Evolutionary conservation across 1,140 invertebrate species (phyloP), one percentile per base, ranked within the genome.

Genomic region (Theocolax elegans): DNA sequence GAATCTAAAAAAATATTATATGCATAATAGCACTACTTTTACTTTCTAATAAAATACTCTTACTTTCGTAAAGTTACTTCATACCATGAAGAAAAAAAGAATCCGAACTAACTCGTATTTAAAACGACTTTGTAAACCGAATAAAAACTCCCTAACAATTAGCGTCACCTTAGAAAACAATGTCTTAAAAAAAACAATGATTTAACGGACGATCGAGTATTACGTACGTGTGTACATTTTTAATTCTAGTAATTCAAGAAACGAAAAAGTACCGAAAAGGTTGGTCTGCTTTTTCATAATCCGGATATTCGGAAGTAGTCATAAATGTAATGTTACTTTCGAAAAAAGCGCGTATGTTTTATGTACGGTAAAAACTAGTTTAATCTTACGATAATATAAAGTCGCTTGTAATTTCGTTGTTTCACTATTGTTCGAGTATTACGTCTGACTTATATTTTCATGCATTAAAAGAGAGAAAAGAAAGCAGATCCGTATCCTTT

Each of bases 391-490:
- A 49, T 59, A 60, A 53, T 40, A 29, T n/a, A 46, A 29, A 19
- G 46, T 44, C 44, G 19, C 46, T 25, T 25, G 8, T n/a, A 27
- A 29, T 27, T 60, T 60, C 15, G 21, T 35, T 13, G 56, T 59
- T 67, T 58, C 42, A 53, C 58, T 63, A 54, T 69, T 68, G 66
- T 67, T 49, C 31, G 59, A 67, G 49, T 25, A 40, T 56, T 31
- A 13, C 44, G 2, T 15, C 21, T 21, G 38, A 3, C 2, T 35
- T 17, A 15, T 38, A n/a, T 44, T 67, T 49, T 67, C 49, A 49
- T 35, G 12, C 46, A 46, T 21, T 42, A 25, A 62, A 51, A 53
- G 58, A 51, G 44, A 17, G 51, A 53, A 68, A 53, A 29, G 67
- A 68, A 68, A 68, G 58, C 17, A 56, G 19, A n/a, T n/a, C 21